Conservation (phyloP, 2,113 vertebrate species). For the Labeo catla region DNA sequence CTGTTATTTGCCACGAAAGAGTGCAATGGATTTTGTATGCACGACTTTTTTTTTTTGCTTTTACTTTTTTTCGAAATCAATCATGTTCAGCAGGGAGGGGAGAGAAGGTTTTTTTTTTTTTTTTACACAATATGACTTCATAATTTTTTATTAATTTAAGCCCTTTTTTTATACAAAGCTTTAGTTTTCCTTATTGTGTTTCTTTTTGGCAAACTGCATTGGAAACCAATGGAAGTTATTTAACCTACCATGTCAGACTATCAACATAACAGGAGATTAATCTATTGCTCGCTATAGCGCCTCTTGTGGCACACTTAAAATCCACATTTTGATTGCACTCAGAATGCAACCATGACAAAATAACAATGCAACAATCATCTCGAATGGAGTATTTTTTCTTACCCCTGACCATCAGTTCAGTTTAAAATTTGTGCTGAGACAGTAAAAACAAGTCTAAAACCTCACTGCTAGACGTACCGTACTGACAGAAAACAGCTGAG, state of each 20-base stretch:
- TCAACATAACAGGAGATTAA: background rate
- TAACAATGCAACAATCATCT: background rate
- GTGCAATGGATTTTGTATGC: too few species aligned
- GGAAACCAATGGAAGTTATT: background rate
- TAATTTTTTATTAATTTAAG: too few species aligned
- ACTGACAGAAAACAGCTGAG: slow-evolving; percentile 1
- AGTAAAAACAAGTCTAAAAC: background rate
- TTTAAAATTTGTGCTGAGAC: background rate
- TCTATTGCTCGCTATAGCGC: background rate
- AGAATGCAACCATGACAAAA: background rate
- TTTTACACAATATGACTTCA: too few species aligned
- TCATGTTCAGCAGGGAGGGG: too few species aligned
- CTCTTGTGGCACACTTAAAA: background rate
- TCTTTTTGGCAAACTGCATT: background rate
- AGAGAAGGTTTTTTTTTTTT: too few species aligned
- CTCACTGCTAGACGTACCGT: background rate
- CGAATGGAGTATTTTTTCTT: background rate
- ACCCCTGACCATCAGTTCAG: background rate
- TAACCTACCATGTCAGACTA: too few species aligned
- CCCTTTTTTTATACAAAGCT: too few species aligned
- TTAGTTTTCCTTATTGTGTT: background rate
- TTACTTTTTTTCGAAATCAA: too few species aligned
- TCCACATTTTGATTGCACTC: too few species aligned
- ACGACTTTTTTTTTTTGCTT: too few species aligned
- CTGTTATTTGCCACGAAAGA: too few species aligned